Evolutionary conservation across 2,888 invertebrate genomes (phyloP), one percentile per base, ranked within the genome.

Genomic region (Linnaemya vulpina): DNA sequence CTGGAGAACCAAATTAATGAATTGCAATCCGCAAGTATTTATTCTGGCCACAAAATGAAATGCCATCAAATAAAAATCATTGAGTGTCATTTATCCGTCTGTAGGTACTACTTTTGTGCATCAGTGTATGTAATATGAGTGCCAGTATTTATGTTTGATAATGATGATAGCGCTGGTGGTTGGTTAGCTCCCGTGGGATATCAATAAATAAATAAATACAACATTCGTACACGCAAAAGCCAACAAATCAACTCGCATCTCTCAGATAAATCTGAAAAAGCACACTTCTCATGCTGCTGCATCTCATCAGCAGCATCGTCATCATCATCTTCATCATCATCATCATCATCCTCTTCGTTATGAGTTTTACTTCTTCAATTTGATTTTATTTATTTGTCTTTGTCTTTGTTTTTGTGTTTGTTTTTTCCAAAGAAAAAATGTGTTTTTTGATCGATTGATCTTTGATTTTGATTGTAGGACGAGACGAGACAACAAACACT

Each of bases 361-460:
- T 74, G 67, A 20, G 9, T 65, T 40, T 63, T 63, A 70, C 68
- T 78, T 78, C 68, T 78, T 78, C 46, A 55, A 71, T 78, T 53
- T 63, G 7, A 62, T 46, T 78, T 70, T 15, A 30, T 11, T 30
- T 30, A 30, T 30, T 30, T 51, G 11, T 49, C 62, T 60, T 60
- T n/a, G 20, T 62, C 17, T 15, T 2, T n/a, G 9, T 67, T 35
- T 30, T 22, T 46, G n/a, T 63, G 25, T 53, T 46, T 75, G 30
- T n/a, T n/a, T 62, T 60, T 77, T 68, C 17, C 20, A 46, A 15
- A 13, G 25, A 9, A 60, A 78, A 82, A 80, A 84, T 82, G 82
- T 82, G 84, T 86, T 86, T 83, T 81, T 81, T 86, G 84, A 86
- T 86, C 86, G 86, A 86, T 86, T 84, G 86, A 78, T 83, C 83